These are phyloP conservation scores for Dascillus cervinus DNA, from an alignment of 2,888 invertebrate genomes.

Conservation along the genomic window DNA sequence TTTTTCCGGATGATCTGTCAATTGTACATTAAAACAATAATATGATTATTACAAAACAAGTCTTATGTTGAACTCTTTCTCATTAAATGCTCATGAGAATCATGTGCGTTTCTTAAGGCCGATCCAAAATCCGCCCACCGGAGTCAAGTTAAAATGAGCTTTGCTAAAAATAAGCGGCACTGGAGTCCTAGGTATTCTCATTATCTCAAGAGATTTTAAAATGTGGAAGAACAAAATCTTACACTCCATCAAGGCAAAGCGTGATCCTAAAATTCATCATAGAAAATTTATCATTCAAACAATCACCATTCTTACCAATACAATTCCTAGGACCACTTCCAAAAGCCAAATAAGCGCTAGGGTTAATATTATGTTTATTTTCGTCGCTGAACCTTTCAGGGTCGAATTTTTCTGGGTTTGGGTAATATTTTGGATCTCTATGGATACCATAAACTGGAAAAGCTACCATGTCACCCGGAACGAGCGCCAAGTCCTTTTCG, in stretches of 20 bases:
- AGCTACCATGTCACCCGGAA: slow-evolving; percentile 26
- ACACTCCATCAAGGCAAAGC: slow-evolving; percentile 26
- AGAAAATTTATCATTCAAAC: neutral
- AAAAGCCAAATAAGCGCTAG: slow-evolving; percentile 47
- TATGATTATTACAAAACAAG: too few species aligned
- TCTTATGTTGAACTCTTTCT: too few species aligned
- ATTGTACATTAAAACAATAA: too few species aligned
- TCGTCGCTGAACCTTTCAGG: slow-evolving; percentile 48
- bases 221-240: too few species aligned
- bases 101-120: too few species aligned
- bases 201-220: too few species aligned
- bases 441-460: slow-evolving; percentile 46
- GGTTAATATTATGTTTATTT: slow-evolving; percentile 43
- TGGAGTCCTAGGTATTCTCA: too few species aligned
- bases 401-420: slow-evolving; percentile 45
- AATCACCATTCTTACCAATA: slow-evolving; percentile 27
- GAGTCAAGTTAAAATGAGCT: too few species aligned
- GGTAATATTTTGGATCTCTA: slow-evolving; percentile 47
- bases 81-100: too few species aligned
- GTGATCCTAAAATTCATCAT: slow-evolving; percentile 10
- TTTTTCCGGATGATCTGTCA: too few species aligned
- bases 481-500: slow-evolving; percentile 13
- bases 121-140: too few species aligned
- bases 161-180: too few species aligned
- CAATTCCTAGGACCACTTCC: slow-evolving; percentile 40